A percentile compares a stretch with the other conserved stretches of the same genome.
phyloP scores from a whole-genome alignment of 2,113 vertebrate species.

The Odobenus rosmarus region DNA sequence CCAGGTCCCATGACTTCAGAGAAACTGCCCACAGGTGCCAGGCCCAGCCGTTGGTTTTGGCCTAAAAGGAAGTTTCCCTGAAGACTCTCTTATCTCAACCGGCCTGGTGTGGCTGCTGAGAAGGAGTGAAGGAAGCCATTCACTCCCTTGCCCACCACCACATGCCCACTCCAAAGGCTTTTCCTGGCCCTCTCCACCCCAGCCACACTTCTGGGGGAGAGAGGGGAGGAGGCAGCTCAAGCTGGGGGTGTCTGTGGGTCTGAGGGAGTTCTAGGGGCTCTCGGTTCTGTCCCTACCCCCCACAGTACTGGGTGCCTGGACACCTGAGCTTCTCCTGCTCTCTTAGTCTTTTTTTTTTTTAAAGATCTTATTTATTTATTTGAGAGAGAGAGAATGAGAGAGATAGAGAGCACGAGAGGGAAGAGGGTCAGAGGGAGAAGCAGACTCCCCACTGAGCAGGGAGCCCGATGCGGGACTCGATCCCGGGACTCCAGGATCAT shows the following conservation, averaged over 20 bases:
- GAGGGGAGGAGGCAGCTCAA: not conserved
- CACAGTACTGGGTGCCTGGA: not conserved
- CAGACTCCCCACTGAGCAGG: too few relatives aligned
- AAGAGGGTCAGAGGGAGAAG: too few relatives aligned
- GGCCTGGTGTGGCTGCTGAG: not conserved
- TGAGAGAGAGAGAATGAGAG: too few relatives aligned
- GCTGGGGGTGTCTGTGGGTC: not conserved
- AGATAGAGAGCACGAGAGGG: too few relatives aligned
- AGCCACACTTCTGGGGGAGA: not conserved
- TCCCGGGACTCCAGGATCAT: too few relatives aligned
- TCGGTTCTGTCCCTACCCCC: not conserved
- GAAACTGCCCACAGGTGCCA: constrained; percentile 40
- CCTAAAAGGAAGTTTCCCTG: constrained; percentile 50
- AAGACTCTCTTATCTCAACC: constrained; percentile 19
- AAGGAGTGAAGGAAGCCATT: not conserved
- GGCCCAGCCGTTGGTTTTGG: constrained; percentile 29
- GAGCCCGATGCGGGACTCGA: too few relatives aligned
- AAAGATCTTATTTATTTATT: too few relatives aligned
- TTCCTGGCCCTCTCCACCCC: not conserved
- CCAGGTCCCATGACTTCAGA: not conserved
- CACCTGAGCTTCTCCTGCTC: not conserved
- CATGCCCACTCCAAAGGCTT: not conserved
- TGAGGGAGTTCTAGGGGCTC: not conserved
- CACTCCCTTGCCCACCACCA: not conserved
- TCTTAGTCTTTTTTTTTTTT: not conserved